phyloP scores from a whole-genome alignment of 2,888 invertebrate species.

The Heliconius charithonia region DNA sequence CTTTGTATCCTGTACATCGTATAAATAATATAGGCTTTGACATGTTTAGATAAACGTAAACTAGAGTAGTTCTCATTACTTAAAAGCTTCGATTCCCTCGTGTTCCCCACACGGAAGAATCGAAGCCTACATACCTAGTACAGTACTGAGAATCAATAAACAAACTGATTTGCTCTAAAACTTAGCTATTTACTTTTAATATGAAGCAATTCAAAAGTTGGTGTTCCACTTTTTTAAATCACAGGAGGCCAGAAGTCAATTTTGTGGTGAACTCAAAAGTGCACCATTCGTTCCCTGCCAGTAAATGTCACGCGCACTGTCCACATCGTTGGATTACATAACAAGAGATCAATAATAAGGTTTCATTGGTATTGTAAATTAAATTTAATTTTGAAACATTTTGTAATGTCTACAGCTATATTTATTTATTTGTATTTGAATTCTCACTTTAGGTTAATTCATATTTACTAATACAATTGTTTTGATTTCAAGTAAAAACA shows the following conservation, averaged over 20 bases:
- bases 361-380: constrained; percentile 19
- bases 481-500: neutral
- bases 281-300: constrained; percentile 60
- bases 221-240: constrained; percentile 64
- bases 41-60: too few relatives aligned
- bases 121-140: neutral
- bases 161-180: neutral
- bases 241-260: constrained; percentile 71
- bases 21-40: too few relatives aligned
- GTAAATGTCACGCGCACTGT: constrained; percentile 73
- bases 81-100: too few relatives aligned
- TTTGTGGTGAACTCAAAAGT: constrained; percentile 66
- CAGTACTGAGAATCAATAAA: neutral
- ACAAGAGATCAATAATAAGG: constrained; percentile 48
- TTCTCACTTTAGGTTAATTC: neutral
- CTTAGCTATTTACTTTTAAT: neutral
- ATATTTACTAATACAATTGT: neutral
- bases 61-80: too few relatives aligned
- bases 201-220: constrained; percentile 45
- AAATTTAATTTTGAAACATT: neutral
- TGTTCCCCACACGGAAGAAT: too few relatives aligned
- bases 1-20: too few relatives aligned
- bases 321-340: constrained; percentile 64
- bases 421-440: constrained; percentile 10
- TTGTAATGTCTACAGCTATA: neutral